Base-by-base conservation (phyloP, 2,113 vertebrate genomes). In the Lutjanus erythropterus region DNA sequence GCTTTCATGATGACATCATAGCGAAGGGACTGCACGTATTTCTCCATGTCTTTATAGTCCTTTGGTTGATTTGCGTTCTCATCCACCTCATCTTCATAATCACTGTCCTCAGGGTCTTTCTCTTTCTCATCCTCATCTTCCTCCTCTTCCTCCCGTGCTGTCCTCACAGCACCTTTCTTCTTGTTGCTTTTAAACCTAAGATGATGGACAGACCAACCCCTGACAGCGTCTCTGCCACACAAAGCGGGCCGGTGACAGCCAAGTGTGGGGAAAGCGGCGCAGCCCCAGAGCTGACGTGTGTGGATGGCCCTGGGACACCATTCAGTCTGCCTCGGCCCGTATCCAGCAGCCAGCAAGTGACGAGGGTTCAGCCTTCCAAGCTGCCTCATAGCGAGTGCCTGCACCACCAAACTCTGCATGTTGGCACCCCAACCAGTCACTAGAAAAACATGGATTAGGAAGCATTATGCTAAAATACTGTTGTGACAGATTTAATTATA, bases 41-140 rank as follows among this genome's bases (percentile, higher is more conserved):
- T 99, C 52, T 98, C 96, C 55, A 97, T 80, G 81, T 99, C 98
- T 88, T 97, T 99, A 86, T 97, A 99, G 90, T 97, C 95, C 85
- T 95, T 97, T 5, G 93, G 93, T 71, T 93, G 6, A 0, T 55
- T 70, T 3, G 94, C 86, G 44, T 96, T 94, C 16, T 92, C 87
- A 70, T 94, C 93, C 12, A 61, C 69, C 84, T 96, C 96, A 27
- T 97, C 96, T 58, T 97, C 96, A 66, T 90, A 93, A 80, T 95
- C 87, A 0, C 91, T 94, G 49, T 89, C 87, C 71, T 96, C 96
- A 0, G 74, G 46, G 2, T 96, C 96, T 4, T 95, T 94, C 4
- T 96, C 96, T 4, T 95, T 94, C 4, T 95, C 89, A 1, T 96
- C 94, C 0, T 95, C 94, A 1, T 95, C 93, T 1, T 95, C 92